Conservation (phyloP, 2,113 vertebrate genomes). For the Proteles cristata region DNA sequence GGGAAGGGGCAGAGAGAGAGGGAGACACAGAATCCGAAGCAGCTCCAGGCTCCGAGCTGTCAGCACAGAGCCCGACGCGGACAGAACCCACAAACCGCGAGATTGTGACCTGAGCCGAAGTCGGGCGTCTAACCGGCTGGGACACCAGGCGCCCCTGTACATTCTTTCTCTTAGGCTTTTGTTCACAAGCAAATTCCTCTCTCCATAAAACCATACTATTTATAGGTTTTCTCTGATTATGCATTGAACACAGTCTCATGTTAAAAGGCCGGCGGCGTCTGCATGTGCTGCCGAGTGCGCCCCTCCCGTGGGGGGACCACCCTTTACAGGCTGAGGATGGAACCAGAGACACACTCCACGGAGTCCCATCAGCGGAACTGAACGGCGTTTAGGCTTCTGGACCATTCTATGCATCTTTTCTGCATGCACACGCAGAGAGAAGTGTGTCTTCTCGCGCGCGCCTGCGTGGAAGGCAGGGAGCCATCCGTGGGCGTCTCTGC, state of each 20-base stretch:
- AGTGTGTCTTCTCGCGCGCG: fast-evolving
- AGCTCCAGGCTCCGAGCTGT: too few species aligned
- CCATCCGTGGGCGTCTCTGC: fast-evolving
- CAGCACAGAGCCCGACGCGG: too few species aligned
- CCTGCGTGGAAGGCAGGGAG: too few species aligned
- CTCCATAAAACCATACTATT: not conserved
- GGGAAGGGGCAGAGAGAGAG: too few species aligned
- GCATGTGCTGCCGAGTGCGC: fast-evolving
- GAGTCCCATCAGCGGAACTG: fast-evolving
- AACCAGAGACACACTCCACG: fast-evolving
- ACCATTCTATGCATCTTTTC: not conserved
- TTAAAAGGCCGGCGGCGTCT: not conserved
- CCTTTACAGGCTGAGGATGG: fast-evolving
- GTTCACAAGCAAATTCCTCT: not conserved
- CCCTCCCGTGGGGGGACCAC: not conserved
- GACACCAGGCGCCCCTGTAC: too few species aligned
- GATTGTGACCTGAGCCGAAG: too few species aligned
- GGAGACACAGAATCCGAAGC: too few species aligned
- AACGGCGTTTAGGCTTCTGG: fast-evolving
- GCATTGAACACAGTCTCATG: not conserved
- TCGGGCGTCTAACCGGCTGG: too few species aligned
- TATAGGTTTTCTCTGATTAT: not conserved
- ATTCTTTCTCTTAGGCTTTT: not conserved
- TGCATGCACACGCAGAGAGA: fast-evolving
- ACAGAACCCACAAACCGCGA: fast-evolving